phyloP scores from a whole-genome alignment of 2,888 invertebrate species.

The Lasius fuliginosus region DNA sequence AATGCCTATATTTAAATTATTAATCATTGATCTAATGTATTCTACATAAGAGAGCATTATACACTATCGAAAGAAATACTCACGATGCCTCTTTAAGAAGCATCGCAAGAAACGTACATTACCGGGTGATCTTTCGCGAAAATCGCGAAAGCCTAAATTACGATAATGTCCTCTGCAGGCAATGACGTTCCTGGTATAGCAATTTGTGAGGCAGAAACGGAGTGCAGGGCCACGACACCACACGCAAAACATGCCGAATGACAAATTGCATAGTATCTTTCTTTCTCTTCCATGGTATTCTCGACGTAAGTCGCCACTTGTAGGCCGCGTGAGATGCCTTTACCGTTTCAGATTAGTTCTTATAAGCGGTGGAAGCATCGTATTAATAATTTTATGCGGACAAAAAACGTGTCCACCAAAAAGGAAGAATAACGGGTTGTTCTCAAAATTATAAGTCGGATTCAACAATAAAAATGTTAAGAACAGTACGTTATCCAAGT shows the following conservation, averaged over 20 bases:
- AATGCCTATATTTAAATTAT: not conserved
- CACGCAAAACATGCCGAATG: slow-evolving; percentile 68
- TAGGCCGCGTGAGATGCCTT: not conserved
- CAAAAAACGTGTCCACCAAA: not conserved
- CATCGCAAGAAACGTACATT: not conserved
- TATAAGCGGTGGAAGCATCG: not conserved
- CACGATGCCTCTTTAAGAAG: not conserved
- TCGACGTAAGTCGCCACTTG: slow-evolving; percentile 13
- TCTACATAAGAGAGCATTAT: not conserved
- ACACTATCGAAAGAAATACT: not conserved
- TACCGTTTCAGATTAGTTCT: not conserved
- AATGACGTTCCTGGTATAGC: slow-evolving; percentile 48
- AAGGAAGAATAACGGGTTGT: not conserved
- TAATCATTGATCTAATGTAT: slow-evolving; percentile 7
- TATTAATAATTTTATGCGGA: not conserved
- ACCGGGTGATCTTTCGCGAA: slow-evolving; percentile 38
- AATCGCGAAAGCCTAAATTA: slow-evolving; percentile 61
- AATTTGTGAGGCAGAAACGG: slow-evolving; percentile 59
- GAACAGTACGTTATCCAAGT: not conserved
- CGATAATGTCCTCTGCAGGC: slow-evolving; percentile 62
- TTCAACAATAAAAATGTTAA: not conserved
- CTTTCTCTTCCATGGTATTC: slow-evolving; percentile 24
- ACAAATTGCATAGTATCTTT: slow-evolving; percentile 63
- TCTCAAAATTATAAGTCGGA: not conserved
- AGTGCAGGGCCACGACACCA: slow-evolving; percentile 24